phyloP scores from a whole-genome alignment of 2,113 vertebrate genomes.

The Thermophis baileyi region DNA sequence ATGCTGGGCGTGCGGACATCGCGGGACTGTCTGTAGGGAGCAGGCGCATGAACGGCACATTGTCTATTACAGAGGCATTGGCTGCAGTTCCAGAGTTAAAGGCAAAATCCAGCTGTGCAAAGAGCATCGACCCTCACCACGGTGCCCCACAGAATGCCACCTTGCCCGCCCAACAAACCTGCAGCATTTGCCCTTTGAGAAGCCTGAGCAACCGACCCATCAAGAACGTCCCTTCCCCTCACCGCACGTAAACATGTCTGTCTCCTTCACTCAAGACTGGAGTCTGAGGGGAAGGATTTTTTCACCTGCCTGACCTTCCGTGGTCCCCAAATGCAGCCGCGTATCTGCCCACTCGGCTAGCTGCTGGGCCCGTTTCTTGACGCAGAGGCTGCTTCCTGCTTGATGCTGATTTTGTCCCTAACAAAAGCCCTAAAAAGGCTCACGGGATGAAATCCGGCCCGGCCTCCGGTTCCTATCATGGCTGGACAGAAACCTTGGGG shows the following conservation, averaged over 20 bases:
- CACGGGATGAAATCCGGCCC: background rate
- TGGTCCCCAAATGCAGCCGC: background rate
- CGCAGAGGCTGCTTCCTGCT: too few species aligned
- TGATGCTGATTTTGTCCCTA: background rate
- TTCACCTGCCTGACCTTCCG: background rate
- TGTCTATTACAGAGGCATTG: conserved; percentile 26
- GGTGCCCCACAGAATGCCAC: background rate
- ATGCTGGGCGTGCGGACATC: conserved; percentile 30
- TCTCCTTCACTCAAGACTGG: background rate
- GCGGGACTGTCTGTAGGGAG: conserved; percentile 32
- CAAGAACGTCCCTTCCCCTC: background rate
- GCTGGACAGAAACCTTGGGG: background rate
- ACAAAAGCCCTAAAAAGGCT: background rate
- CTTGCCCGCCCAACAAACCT: background rate
- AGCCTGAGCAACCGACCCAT: background rate
- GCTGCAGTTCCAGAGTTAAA: conserved; percentile 24
- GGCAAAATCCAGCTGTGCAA: conserved; percentile 16
- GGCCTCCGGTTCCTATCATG: background rate
- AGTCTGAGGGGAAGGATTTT: background rate
- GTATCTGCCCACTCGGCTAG: background rate
- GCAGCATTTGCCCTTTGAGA: background rate
- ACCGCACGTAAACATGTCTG: background rate
- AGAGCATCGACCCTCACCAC: background rate
- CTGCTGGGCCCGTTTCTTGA: background rate
- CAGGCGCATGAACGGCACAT: conserved; percentile 27